Base-by-base conservation (phyloP, 2,113 vertebrate genomes). In the Amphiprion percula region DNA sequence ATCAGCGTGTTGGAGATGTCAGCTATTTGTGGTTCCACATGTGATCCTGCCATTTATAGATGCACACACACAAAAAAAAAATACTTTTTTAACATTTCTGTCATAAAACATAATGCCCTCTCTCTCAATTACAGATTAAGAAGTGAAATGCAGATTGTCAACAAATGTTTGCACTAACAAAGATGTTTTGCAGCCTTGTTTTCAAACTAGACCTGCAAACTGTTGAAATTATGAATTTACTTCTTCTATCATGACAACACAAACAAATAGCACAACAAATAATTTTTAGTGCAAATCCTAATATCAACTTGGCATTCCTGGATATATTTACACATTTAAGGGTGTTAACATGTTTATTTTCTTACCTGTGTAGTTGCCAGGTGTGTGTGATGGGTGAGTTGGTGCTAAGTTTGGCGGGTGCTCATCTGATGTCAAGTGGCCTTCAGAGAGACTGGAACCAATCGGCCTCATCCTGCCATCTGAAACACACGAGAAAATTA, bases 381-480 rank as follows among this genome's bases (percentile, higher is more conserved):
- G 93, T 41, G 79, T 49, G 1, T 88, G 88, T 46, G 80, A 69
- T 2, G 80, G 55, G 26, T 84, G 86, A 70, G 85, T 39, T 21
- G 73, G 26, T 4, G 83, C 44, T 26, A 79, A 49, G 62, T 70
- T 91, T 68, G 74, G 63, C 9, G 69, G 68, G 26, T 84, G 91
- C 54, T 92, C 91, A n/a, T 94, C 93, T 61, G 92, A 73, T 33
- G 85, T 62, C 12, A 80, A 72, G 5, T 81, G 90, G 47, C 77
- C 68, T 54, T 90, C 84, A 63, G 80, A 68, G 28, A 87, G 55
- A 66, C 80, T 88, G 56, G 89, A 79, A 46, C 90, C 87, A 10
- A 90, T 87, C 2, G 94, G 96, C 37, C 94, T 96, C 68, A 94
- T 93, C 89, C 95, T 94, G 88, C 80, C 71, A 61, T 94, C 94